Base-by-base conservation (phyloP, 2,797 vertebrate genomes). In the Botia kubotai region DNA sequence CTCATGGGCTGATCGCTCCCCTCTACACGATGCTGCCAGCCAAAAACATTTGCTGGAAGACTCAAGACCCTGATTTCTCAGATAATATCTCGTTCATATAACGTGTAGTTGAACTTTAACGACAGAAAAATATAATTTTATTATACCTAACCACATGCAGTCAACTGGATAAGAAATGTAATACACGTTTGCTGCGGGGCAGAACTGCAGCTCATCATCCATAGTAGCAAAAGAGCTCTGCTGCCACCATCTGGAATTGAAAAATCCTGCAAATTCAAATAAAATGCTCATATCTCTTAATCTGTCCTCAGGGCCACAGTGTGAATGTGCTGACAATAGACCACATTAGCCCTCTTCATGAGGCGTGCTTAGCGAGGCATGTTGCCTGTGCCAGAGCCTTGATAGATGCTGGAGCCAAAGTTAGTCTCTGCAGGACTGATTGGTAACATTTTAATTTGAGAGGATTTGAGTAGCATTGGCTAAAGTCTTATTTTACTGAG, bases 1-100 rank as follows among this genome's bases (percentile, higher is more conserved):
- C 80, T 97, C 97, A 74, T 98, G 98, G 98, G 96, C 95, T 23
- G 97, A 98, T 89, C 94, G 97, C 57, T 97, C 97, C 6, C 96
- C 97, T 58, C 92, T 98, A 2, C 98, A 98, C 43, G 97, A 98
- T 76, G 97, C 97, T 80, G 97, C 97, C 65, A 93, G 95, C 83
- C 97, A 98, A 85, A 97, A 97, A 63, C 96, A 97, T 68, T 96
- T 98, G 57, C 94, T 97, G 81, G 94, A 96, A n/a, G n/a, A 77
- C 91, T 99, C 67, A 97, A 92, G 92, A 98, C 95, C 78, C 95
- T 98, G 82, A 92, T 99, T 88, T 92, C 94, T 83, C 97, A 98
- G 96, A 97, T 98, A 19, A 48, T 65, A 65, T 29, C 39, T 52
- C 33, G 65, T 67, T 73, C n/a, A 33, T 67, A 79, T 72, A 17